Evolutionary conservation across 2,797 vertebrate species (phyloP), one percentile per base, ranked within the genome.

Genomic region (Erpetoichthys calabaricus): DNA sequence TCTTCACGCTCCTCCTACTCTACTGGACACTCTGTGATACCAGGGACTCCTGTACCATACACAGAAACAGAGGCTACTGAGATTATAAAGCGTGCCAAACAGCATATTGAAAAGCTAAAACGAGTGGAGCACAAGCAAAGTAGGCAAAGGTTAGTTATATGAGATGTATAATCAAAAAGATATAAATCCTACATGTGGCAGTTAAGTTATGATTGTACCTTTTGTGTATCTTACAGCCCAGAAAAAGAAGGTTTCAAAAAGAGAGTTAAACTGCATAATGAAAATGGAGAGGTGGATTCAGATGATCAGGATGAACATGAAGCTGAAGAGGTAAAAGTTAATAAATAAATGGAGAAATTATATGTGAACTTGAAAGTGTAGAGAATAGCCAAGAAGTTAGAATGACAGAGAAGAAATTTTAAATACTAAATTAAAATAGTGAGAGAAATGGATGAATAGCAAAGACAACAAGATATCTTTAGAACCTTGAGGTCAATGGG

Each of bases 301-400:
- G 92, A 96, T 6, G 93, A 94, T 63, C 91, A 91, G 0, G 92
- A 96, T 6, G 93, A 94, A 63, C 91, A 91, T 0, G 89, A 87
- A 63, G 68, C 68, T 0, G 93, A 95, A 80, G 94, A 85, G 81
- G 88, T 87, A 65, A 75, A 73, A 0, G 0, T 1, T 6, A 25
- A 25, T 7, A n/a, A 4, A 9, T 7, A 42, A 42, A 42, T 8
- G 8, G 8, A n/a, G 2, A 10, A 8, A 8, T 25, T 25, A 25
- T 25, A 25, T 25, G 25, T 25, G 25, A 25, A 25, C 25, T 25
- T 1, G 2, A 25, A 25, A 25, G 25, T 2, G 25, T 25, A 25
- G 25, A 25, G 25, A 25, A 25, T 25, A 25, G 25, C 25, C 25
- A 25, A 25, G 25, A 25, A 25, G 25, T 25, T 25, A 25, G 2